phyloP scores from a whole-genome alignment of 1,140 invertebrate species.

The Megalopta genalis region DNA sequence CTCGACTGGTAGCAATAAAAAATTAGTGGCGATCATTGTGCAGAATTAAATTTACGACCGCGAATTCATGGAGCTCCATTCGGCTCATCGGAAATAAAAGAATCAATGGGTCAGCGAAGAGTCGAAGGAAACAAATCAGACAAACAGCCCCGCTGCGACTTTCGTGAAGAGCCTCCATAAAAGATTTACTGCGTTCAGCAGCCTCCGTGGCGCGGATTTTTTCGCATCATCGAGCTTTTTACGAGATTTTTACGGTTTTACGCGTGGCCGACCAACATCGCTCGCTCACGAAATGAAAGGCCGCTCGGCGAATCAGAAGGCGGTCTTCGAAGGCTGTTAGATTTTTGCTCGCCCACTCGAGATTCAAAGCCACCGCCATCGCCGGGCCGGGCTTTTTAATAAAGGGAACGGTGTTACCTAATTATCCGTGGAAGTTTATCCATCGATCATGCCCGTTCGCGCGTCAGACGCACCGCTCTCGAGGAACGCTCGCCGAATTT shows the following conservation, averaged over 20 bases:
- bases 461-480: conserved; percentile 11
- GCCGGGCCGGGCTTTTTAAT: conserved; percentile 17
- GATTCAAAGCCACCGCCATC: conserved; percentile 4
- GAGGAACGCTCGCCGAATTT: conserved; percentile 24
- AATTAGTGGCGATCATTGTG: too few relatives aligned
- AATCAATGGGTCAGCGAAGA: neutral
- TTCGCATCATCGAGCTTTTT: conserved; percentile 18
- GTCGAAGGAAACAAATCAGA: too few relatives aligned
- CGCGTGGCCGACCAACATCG: neutral
- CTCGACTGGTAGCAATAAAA: too few relatives aligned
- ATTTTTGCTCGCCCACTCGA: neutral
- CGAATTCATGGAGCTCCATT: neutral
- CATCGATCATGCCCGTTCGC: conserved; percentile 42
- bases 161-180: neutral
- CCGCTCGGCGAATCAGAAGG: neutral
- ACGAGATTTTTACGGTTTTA: conserved; percentile 32
- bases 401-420: conserved; percentile 23
- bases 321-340: too few relatives aligned
- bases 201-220: conserved; percentile 21
- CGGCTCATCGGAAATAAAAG: neutral
- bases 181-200: neutral
- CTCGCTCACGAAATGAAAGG: neutral
- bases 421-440: conserved; percentile 55
- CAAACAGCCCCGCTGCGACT: neutral
- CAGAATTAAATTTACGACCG: too few relatives aligned